Conservation (phyloP, 2,113 vertebrate species). For the Gallinago jamesoni region DNA sequence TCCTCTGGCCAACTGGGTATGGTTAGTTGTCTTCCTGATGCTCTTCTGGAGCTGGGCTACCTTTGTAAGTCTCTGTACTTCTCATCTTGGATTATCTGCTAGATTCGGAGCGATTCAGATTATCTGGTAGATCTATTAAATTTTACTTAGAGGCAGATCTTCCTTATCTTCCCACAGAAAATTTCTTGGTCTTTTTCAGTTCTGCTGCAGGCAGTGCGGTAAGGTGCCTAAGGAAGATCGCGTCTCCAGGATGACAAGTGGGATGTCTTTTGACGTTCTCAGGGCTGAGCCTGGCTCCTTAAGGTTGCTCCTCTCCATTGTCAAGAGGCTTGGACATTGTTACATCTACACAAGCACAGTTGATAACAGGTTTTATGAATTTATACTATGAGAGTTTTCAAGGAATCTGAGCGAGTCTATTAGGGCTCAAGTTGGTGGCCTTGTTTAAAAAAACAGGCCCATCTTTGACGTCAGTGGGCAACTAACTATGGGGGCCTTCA, state of each 20-base stretch:
- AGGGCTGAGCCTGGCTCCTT: background rate
- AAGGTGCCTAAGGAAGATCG: background rate
- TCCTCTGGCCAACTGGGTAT: background rate
- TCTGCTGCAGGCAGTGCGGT: background rate
- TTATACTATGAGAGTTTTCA: background rate
- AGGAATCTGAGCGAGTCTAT: background rate
- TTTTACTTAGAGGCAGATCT: background rate
- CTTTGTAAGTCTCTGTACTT: background rate
- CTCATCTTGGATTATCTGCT: background rate
- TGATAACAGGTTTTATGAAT: background rate
- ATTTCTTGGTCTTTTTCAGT: background rate
- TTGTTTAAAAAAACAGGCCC: background rate
- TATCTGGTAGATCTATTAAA: background rate
- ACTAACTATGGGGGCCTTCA: background rate
- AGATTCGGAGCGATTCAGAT: background rate
- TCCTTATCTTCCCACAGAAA: background rate
- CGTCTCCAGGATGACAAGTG: background rate
- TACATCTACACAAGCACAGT: background rate
- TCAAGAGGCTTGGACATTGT: background rate
- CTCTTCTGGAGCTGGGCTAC: background rate
- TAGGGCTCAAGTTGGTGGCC: background rate
- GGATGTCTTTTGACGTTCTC: background rate
- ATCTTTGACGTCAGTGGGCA: background rate
- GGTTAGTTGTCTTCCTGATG: background rate
- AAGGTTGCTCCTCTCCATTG: background rate